phyloP scores from a whole-genome alignment of 2,113 vertebrate genomes.

The Perognathus longimembris region DNA sequence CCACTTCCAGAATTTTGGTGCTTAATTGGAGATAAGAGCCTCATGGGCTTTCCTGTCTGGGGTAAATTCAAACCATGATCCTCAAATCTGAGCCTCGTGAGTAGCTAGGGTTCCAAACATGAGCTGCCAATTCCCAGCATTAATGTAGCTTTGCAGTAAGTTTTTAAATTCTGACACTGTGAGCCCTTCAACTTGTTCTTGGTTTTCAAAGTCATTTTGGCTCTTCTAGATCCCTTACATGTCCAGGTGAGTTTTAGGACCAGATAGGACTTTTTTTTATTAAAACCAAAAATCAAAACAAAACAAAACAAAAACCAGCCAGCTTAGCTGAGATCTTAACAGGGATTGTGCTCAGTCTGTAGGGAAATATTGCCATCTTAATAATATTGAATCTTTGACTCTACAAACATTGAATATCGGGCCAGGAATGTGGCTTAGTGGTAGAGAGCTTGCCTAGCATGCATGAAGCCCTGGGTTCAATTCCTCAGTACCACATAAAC shows the following conservation, averaged over 20 bases:
- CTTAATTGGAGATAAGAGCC: too few relatives aligned
- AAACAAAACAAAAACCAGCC: too few relatives aligned
- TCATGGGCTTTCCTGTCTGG: too few relatives aligned
- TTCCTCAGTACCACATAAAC: too few relatives aligned
- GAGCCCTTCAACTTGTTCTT: constrained; percentile 31
- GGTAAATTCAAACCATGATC: too few relatives aligned
- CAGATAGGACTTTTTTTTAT: background rate
- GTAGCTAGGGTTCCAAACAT: too few relatives aligned
- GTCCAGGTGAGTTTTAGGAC: constrained; percentile 39
- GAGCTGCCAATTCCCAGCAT: background rate
- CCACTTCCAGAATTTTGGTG: too few relatives aligned
- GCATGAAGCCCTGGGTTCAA: too few relatives aligned
- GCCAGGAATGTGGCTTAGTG: too few relatives aligned
- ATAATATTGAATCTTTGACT: constrained; percentile 39
- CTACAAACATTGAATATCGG: background rate
- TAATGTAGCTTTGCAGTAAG: constrained; percentile 35
- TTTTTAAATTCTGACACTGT: constrained; percentile 35
- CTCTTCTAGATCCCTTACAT: constrained; percentile 43
- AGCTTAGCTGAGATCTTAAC: constrained; percentile 5
- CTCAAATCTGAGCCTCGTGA: too few relatives aligned
- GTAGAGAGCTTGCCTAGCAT: too few relatives aligned
- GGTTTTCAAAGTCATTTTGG: constrained; percentile 62
- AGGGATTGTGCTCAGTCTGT: background rate
- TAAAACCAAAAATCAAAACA: too few relatives aligned
- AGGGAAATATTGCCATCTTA: constrained; percentile 19